Evolutionary conservation across 2,113 vertebrate genomes (phyloP), one percentile per base, ranked within the genome.

Genomic region (Halcyon senegalensis): DNA sequence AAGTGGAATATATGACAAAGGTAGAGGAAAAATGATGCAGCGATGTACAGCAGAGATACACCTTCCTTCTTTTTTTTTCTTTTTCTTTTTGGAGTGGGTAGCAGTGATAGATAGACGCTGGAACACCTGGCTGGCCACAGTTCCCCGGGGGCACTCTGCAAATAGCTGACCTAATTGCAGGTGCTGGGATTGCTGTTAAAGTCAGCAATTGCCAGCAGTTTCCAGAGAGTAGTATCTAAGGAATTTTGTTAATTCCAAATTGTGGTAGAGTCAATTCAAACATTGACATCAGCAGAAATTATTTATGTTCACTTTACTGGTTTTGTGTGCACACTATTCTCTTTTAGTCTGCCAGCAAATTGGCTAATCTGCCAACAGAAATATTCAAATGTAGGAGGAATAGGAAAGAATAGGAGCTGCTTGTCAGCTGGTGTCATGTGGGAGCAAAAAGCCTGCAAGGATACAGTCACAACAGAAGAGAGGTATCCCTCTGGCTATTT

Each of bases 141-240:
- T 48, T 96, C 87, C 82, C 93, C 3, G 2, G 50, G 64, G 88
- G 56, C 31, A 85, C 41, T 35, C 91, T 86, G 44, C n/a, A 89
- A 96, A 90, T 94, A 97, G 77, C 74, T 96, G 92, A 97, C 91
- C 95, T 87, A 92, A 91, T 94, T 96, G 87, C 89, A 92, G 85
- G 70, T 94, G 82, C 73, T 69, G 50, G 66, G 39, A 50, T 76
- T 78, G 51, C 72, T 87, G 19, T 63, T 85, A 30, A 74, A 93
- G 64, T 75, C 82, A 92, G 91, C 92, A 92, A 62, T 59, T 87
- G 68, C 55, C 39, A 69, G 33, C 24, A 44, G 59, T 69, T 95
- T 87, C 44, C 56, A 63, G 37, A 58, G 14, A 85, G 51, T 6
- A 87, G 39, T 68, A 80, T 31, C 76, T 63, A 81, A 92, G 62